Conservation (phyloP, 2,797 vertebrate species). For the Brachyalestes nurse region DNA sequence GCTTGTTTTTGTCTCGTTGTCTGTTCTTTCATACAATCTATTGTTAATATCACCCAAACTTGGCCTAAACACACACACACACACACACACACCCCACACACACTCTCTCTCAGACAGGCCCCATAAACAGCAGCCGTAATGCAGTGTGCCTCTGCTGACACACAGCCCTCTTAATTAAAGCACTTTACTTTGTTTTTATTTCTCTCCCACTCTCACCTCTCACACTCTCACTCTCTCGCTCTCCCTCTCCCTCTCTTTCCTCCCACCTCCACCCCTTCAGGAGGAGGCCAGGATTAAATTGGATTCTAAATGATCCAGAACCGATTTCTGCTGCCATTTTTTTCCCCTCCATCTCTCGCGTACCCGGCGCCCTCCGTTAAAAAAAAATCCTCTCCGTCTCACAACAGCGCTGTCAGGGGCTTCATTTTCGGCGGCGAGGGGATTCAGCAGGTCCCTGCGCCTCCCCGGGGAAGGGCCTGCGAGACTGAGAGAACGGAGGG, state of each 20-base stretch:
- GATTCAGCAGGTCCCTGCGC: constrained; percentile 60
- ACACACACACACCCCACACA: no score
- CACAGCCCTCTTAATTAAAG: constrained; percentile 78
- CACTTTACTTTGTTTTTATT: constrained; percentile 76
- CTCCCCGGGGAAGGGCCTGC: constrained; percentile 58
- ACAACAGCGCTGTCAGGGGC: constrained; percentile 68
- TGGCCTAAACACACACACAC: constrained; percentile 36
- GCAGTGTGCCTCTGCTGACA: constrained; percentile 58
- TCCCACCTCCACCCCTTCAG: constrained; percentile 35
- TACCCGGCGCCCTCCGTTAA: constrained; percentile 58
- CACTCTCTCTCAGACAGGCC: constrained; percentile 62
- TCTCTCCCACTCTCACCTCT: constrained; percentile 35
- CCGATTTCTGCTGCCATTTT: constrained; percentile 77
- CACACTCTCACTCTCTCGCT: not conserved
- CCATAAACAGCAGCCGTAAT: constrained; percentile 61
- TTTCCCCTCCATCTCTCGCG: constrained; percentile 18
- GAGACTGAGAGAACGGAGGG: constrained; percentile 62
- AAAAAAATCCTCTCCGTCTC: constrained; percentile 64
- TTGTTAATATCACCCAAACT: constrained; percentile 19
- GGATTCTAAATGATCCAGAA: constrained; percentile 85
- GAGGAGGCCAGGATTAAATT: constrained; percentile 76
- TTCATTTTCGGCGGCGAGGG: constrained; percentile 71
- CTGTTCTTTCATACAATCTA: constrained; percentile 24
- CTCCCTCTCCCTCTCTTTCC: not conserved
- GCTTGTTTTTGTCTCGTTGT: not conserved